Evolutionary conservation across 2,888 invertebrate species (phyloP).

Genomic region (Stenchaetothrips biformis): DNA sequence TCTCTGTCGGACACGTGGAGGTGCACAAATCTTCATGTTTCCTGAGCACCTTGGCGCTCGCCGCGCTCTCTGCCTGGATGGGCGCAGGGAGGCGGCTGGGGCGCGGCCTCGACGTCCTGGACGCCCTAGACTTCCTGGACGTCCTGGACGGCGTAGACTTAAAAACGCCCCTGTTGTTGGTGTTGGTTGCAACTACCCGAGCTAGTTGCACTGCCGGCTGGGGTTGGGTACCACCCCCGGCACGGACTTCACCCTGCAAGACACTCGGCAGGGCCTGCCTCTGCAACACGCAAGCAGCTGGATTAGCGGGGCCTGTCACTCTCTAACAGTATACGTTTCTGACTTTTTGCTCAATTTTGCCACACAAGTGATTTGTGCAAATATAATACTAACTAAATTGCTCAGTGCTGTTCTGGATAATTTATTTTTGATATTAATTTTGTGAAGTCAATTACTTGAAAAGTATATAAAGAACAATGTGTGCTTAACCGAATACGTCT

Average conservation of each 20-base stretch:
- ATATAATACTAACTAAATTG: too few species aligned
- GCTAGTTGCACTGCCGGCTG: slow-evolving; percentile 38
- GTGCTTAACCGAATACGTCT: too few species aligned
- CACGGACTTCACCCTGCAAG: slow-evolving; percentile 44
- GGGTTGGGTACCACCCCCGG: slow-evolving; percentile 41
- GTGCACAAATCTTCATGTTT: too few species aligned
- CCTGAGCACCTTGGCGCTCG: too few species aligned
- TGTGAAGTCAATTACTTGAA: too few species aligned
- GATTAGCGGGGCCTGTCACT: background rate
- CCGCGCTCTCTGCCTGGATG: background rate
- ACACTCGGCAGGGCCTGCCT: slow-evolving; percentile 44
- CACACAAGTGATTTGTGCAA: too few species aligned
- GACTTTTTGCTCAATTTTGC: too few species aligned
- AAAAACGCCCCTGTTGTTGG: background rate
- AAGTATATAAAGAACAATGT: too few species aligned
- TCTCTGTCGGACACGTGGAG: background rate
- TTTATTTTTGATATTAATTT: too few species aligned
- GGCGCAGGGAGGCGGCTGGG: background rate
- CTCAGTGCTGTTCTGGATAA: too few species aligned
- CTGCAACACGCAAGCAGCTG: slow-evolving; percentile 38
- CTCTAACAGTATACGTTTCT: too few species aligned
- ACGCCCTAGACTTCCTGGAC: background rate
- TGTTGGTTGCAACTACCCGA: slow-evolving; percentile 8
- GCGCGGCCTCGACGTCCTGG: background rate
- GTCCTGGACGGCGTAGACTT: background rate